Conservation (phyloP, 2,113 vertebrate species). For the Pionites leucogaster region DNA sequence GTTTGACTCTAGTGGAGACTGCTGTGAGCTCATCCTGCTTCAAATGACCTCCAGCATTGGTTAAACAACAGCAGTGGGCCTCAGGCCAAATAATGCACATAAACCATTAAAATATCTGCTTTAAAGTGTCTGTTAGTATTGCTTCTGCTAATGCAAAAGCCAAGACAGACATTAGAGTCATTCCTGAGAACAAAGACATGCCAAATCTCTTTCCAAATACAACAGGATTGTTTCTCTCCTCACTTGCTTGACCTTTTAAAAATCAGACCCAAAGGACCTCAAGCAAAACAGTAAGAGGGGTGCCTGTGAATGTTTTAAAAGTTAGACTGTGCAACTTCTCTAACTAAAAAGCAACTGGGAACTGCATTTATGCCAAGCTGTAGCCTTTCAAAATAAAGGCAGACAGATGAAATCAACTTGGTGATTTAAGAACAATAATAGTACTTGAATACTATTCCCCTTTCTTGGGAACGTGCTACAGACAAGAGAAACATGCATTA, state of each 20-base stretch:
- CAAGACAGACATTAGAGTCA: not conserved
- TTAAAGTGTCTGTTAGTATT: not conserved
- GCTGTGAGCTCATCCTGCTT: not conserved
- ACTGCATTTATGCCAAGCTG: not conserved
- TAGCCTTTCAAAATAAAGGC: not conserved
- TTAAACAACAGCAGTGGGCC: not conserved
- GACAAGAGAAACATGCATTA: not conserved
- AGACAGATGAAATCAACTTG: not conserved
- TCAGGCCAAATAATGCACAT: not conserved
- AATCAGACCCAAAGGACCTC: not conserved
- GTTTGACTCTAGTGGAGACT: not conserved
- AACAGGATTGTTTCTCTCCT: not conserved
- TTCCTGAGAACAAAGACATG: not conserved
- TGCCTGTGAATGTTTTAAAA: fast-evolving
- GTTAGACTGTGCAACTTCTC: not conserved
- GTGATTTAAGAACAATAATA: conserved; percentile 16
- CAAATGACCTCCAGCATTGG: not conserved
- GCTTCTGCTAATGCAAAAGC: not conserved
- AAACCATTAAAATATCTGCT: not conserved
- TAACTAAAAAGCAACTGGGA: not conserved
- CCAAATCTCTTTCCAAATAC: not conserved
- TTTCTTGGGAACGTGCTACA: not conserved
- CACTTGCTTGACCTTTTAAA: not conserved
- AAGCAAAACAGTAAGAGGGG: not conserved
- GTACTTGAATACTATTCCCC: not conserved